Evolutionary conservation across 2,888 invertebrate species (phyloP), one percentile per base, ranked within the genome.

Genomic region (Eupithecia inturbata): DNA sequence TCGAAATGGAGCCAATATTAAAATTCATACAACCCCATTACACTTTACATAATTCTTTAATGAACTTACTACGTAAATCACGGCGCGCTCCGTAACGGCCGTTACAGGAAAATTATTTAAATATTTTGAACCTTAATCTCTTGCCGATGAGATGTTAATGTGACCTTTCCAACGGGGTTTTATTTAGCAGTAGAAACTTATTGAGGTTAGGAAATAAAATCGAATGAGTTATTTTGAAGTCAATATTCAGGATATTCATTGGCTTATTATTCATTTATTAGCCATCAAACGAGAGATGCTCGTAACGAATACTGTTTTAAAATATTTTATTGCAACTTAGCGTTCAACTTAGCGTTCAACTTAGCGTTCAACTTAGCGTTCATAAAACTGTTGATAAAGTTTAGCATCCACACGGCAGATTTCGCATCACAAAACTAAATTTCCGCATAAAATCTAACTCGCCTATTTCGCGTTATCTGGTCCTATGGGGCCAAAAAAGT

Each of bases 1-100:
- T 67, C 39, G 62, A 62, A 73, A 76, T 62, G 67, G 67, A 77
- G 68, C 57, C 70, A 66, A 71, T 79, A 80, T 84, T 84, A 83
- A 84, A 83, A 84, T 85, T 83, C 83, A 84, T 84, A 82, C 82
- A 83, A 82, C 76, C 75, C 78, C 80, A 81, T 81, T 82, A 82
- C 76, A 80, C 74, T 84, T 82, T 81, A 79, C 82, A 81, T 83
- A 84, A 85, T 82, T 82, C 75, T 80, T 80, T 80, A 83, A 82
- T 81, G 81, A 82, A 80, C 77, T 72, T 74, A 68, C 64, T 60
- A 45, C 67, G 77, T 79, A 78, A 79, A 76, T 80, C 70, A 78
- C 49, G 71, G 71, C 70, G n/a, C n/a, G 57, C 45, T 19, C 70
- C 71, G 67, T 49, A 41, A 64, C 49, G 45, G 72, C 68, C 74